Evolutionary conservation across 2,888 invertebrate species (phyloP).

Genomic region (Cosmorhoe ocellata): DNA sequence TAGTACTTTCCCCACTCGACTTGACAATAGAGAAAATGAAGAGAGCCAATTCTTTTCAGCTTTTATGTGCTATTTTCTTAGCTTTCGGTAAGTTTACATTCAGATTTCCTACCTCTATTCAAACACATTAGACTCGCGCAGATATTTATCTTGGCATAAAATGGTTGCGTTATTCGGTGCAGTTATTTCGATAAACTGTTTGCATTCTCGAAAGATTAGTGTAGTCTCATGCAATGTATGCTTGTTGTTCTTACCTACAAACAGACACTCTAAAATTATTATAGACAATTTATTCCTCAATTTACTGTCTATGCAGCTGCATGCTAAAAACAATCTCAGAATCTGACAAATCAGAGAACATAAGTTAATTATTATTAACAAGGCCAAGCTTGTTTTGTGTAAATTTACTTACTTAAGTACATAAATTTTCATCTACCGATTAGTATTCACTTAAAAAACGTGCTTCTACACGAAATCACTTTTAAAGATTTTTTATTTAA

Average conservation of each 20-base stretch:
- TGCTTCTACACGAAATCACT: no score
- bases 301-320: conserved; percentile 19
- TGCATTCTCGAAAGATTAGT: conserved; percentile 52
- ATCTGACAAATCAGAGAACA: neutral
- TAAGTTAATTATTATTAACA: no score
- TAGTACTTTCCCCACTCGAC: conserved; percentile 76
- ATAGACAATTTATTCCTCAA: conserved; percentile 19
- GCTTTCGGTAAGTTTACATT: conserved; percentile 73
- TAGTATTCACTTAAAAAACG: no score
- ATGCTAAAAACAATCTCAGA: no score
- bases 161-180: conserved; percentile 56
- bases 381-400: no score
- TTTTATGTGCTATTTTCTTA: conserved; percentile 72
- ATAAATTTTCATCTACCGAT: no score
- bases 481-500: neutral
- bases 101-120: conserved; percentile 60
- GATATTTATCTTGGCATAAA: conserved; percentile 72
- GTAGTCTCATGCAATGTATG: conserved; percentile 40
- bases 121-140: conserved; percentile 68
- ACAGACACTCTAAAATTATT: conserved; percentile 31
- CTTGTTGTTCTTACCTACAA: conserved; percentile 44
- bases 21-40: conserved; percentile 80
- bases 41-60: conserved; percentile 75
- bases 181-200: conserved; percentile 65
- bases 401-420: no score